Evolutionary conservation across 2,888 invertebrate species (phyloP).

Genomic region (Meloe dianella): DNA sequence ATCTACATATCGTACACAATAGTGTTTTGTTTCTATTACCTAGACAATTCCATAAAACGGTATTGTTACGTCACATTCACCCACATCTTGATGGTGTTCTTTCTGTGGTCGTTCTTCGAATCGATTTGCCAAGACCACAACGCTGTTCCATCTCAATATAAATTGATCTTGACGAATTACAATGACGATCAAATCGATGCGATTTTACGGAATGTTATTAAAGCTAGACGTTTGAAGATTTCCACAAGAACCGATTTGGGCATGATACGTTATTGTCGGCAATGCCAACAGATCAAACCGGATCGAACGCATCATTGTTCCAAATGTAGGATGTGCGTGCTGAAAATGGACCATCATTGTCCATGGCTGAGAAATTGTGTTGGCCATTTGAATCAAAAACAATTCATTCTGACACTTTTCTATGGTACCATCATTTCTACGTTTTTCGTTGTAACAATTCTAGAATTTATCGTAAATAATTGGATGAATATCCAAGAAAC

Average conservation of each 20-base stretch:
- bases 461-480: constrained; percentile 15
- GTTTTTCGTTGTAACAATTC: constrained; percentile 26
- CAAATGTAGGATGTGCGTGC: constrained; percentile 44
- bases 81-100: constrained; percentile 34
- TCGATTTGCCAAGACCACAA: constrained; percentile 32
- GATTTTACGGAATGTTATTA: constrained; percentile 31
- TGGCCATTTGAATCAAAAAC: constrained; percentile 48
- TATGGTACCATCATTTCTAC: constrained; percentile 39
- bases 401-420: constrained; percentile 44
- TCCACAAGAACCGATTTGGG: constrained; percentile 74
- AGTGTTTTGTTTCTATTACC: constrained; percentile 16
- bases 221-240: constrained; percentile 68
- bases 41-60: constrained; percentile 9
- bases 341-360: constrained; percentile 54
- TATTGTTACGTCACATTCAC: constrained; percentile 12
- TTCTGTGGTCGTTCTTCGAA: constrained; percentile 38
- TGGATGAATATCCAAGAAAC: constrained; percentile 12
- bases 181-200: constrained; percentile 24
- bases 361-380: constrained; percentile 51
- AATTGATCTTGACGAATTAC: constrained; percentile 20
- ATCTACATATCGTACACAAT: constrained; percentile 19
- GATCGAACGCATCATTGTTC: constrained; percentile 52
- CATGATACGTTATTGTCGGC: constrained; percentile 65
- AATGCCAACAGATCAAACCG: constrained; percentile 48
- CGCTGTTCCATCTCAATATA: constrained; percentile 37